phyloP scores from a whole-genome alignment of 1,140 invertebrate species.

The Ganaspis sp. region DNA sequence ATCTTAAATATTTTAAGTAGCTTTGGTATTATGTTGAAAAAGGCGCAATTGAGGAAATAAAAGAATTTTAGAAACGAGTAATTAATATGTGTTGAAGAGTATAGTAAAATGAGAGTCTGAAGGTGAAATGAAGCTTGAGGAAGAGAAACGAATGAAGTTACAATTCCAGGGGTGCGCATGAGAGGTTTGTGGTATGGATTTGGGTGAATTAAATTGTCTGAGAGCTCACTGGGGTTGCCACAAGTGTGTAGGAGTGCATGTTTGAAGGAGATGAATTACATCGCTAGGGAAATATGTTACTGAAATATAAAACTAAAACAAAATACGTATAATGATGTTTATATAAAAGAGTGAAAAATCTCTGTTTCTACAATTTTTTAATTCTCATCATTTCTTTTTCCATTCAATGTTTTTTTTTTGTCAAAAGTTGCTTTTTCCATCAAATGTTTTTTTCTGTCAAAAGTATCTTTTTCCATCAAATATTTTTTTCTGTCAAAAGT shows the following conservation, averaged over 20 bases:
- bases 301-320: not conserved
- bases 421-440: too few relatives aligned
- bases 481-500: too few relatives aligned
- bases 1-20: too few relatives aligned
- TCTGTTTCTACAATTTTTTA: too few relatives aligned
- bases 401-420: too few relatives aligned
- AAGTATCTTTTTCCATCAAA: too few relatives aligned
- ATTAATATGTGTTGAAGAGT: not conserved
- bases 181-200: conserved; percentile 20
- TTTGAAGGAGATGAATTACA: conserved; percentile 18
- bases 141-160: not conserved
- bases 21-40: not conserved
- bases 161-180: not conserved
- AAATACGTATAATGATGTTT: not conserved
- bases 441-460: too few relatives aligned
- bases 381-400: too few relatives aligned
- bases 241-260: not conserved
- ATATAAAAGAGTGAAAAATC: too few relatives aligned
- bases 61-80: not conserved
- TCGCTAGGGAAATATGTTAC: not conserved
- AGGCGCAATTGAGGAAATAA: not conserved
- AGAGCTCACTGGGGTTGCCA: conserved; percentile 6
- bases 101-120: not conserved
- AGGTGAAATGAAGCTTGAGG: not conserved
- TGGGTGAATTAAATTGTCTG: conserved; percentile 18